Evolutionary conservation across 2,113 vertebrate species (phyloP).

Genomic region (Thinocorus orbignyianus): DNA sequence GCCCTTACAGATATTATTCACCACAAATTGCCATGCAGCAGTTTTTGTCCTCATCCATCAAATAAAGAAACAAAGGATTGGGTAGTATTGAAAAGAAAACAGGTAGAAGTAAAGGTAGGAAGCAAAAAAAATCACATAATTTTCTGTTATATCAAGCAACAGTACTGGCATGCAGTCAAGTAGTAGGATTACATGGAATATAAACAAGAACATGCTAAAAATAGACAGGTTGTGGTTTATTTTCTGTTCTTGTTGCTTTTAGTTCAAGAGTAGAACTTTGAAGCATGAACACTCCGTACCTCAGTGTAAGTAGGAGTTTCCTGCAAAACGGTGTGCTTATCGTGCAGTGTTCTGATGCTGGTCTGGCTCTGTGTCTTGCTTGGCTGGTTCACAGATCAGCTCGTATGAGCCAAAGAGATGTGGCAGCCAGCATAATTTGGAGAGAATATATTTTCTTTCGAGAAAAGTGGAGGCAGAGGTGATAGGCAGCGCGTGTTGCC

Average conservation of each 20-base stretch:
- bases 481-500: too few relatives aligned
- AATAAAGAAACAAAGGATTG: neutral
- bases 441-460: neutral
- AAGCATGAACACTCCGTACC: neutral
- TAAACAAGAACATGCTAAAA: neutral
- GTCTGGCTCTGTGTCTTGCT: neutral
- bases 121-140: neutral
- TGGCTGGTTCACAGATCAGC: neutral
- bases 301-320: neutral
- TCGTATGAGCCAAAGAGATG: neutral
- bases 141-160: neutral
- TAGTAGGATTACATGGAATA: neutral
- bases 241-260: neutral
- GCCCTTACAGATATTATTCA: neutral
- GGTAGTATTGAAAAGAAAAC: neutral
- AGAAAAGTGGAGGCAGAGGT: neutral
- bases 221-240: neutral
- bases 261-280: neutral
- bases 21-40: neutral
- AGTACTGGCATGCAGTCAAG: neutral
- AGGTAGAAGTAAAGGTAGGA: neutral
- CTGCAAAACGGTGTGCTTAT: neutral
- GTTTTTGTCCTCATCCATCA: fast-evolving
- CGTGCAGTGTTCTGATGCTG: neutral
- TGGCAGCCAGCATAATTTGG: neutral